Evolutionary conservation across 2,888 invertebrate genomes (phyloP), one percentile per base, ranked within the genome.

Genomic region (Ectobius pallidus): DNA sequence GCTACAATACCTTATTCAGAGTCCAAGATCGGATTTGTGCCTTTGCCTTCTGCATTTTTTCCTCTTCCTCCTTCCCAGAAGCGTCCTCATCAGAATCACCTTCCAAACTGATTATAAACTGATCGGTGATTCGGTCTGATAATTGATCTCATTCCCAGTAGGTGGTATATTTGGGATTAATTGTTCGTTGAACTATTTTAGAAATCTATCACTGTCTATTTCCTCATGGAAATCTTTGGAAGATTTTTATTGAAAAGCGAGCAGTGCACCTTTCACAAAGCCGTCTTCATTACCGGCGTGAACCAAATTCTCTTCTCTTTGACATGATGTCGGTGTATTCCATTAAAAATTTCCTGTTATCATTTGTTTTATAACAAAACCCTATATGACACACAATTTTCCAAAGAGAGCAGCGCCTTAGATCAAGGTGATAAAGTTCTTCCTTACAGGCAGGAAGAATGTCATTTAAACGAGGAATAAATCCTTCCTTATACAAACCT

Each of bases 361-460:
- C n/a, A n/a, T n/a, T 49, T 49, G 14, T 49, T 49, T 14, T n/a
- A 49, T 49, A 18, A 49, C 49, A 6, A n/a, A 49, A 49, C 20
- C n/a, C 49, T 49, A 49, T n/a, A 6, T 49, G 11, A 18, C n/a
- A 6, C 49, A 18, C n/a, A 6, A 49, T n/a, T 14, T 49, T 49
- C 49, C 49, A 49, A 18, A 14, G 20, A 6, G 20, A 14, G 11
- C 49, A 14, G n/a, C 14, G 20, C 4, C 49, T 49, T 6, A 39
- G 39, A 9, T 39, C 14, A 39, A 49, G 14, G 7, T 49, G 4
- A n/a, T 49, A 7, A 6, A 49, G 14, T n/a, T 49, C n/a, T 18
- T 14, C 49, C 49, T n/a, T 49, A 49, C 49, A 49, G n/a, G 49
- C 49, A n/a, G 49, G 4, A 49, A 49, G 49, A 49, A 49, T n/a